Percentiles rank a stretch among this genome's conserved stretches.
Evolutionary conservation across 2,888 invertebrate species (phyloP).

Genomic region (Cepaea hortensis): DNA sequence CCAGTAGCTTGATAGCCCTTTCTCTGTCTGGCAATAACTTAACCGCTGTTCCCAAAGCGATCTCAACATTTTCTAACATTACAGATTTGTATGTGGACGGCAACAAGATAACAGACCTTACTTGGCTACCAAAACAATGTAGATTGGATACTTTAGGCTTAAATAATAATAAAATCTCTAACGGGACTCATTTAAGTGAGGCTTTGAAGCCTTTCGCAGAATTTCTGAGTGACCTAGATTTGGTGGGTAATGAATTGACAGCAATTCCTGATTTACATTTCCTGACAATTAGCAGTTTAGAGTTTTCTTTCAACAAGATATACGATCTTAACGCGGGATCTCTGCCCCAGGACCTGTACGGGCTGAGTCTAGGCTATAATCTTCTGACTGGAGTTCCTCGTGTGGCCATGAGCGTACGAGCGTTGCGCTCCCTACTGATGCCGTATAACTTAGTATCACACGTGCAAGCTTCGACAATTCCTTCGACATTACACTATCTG

Average conservation of each 20-base stretch:
- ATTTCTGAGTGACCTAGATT: background rate
- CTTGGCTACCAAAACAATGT: background rate
- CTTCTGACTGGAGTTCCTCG: background rate
- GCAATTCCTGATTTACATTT: background rate
- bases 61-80: too few species aligned
- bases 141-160: background rate
- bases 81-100: too few species aligned
- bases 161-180: background rate
- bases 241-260: background rate
- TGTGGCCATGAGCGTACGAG: background rate
- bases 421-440: background rate
- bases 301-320: background rate
- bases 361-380: background rate
- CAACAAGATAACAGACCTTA: background rate
- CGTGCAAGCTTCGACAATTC: background rate
- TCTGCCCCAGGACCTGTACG: background rate
- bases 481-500: background rate
- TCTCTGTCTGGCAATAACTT: background rate
- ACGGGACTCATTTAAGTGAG: background rate
- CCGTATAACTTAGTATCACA: background rate
- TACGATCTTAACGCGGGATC: background rate
- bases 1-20: background rate
- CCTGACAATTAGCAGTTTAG: background rate
- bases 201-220: background rate
- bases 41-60: background rate